Percentiles rank a stretch among this genome's conserved stretches.
Conservation (phyloP, 2,113 vertebrate genomes). For the Pollachius pollachius region DNA sequence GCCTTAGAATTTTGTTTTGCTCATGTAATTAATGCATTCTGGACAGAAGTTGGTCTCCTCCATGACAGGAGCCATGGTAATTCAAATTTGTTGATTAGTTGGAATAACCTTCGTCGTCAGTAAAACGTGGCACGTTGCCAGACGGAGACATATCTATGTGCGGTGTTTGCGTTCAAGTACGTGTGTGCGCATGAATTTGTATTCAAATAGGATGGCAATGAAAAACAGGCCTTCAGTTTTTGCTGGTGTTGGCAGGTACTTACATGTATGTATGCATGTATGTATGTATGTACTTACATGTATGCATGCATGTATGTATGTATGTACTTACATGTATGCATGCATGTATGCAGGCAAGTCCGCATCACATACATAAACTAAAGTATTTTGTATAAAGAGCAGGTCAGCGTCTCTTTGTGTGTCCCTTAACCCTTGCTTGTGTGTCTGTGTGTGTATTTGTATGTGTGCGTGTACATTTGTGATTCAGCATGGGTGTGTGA, state of each 20-base stretch:
- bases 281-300: no score
- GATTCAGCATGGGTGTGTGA: background rate
- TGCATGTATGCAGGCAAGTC: no score
- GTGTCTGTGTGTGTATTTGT: background rate
- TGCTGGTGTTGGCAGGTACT: no score
- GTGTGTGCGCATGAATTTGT: no score
- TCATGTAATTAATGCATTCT: no score
- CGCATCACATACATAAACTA: no score
- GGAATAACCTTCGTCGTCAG: slow-evolving; percentile 50
- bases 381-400: background rate
- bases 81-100: slow-evolving; percentile 56
- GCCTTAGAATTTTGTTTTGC: no score
- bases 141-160: slow-evolving; percentile 14
- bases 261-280: no score
- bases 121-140: slow-evolving; percentile 12
- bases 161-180: background rate
- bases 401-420: slow-evolving; percentile 11
- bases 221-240: no score
- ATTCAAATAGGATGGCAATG: no score
- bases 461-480: background rate
- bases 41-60: background rate
- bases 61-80: slow-evolving; percentile 33
- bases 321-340: no score
- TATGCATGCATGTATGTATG: no score
- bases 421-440: background rate